phyloP scores from a whole-genome alignment of 2,113 vertebrate species.

The Mesoclemmys tuberculata region DNA sequence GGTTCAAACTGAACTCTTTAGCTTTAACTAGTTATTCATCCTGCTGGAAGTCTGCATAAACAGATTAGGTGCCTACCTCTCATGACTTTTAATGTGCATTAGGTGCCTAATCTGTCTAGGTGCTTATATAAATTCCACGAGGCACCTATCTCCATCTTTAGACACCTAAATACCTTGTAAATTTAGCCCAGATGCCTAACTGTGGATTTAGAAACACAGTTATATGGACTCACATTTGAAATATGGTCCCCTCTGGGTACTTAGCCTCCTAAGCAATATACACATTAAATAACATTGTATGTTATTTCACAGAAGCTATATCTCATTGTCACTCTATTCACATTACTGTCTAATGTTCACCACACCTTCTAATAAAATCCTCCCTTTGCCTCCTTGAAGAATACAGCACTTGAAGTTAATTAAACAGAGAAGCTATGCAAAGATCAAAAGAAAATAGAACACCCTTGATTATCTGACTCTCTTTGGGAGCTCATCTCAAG shows the following conservation, averaged over 20 bases:
- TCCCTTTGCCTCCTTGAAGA: conserved; percentile 48
- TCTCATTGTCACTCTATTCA: conserved; percentile 41
- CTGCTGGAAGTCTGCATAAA: background rate
- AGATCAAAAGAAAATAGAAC: conserved; percentile 52
- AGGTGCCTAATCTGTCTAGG: background rate
- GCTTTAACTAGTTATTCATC: background rate
- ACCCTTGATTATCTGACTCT: conserved; percentile 52
- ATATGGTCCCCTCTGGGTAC: conserved; percentile 16
- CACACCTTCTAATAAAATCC: conserved; percentile 53
- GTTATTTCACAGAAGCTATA: background rate
- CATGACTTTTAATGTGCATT: background rate
- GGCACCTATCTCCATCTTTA: background rate
- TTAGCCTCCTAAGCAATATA: background rate
- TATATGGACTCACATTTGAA: background rate
- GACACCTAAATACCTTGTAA: background rate
- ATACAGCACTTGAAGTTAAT: conserved; percentile 65
- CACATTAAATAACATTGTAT: background rate
- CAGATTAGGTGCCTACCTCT: background rate
- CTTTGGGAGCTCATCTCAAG: conserved; percentile 37
- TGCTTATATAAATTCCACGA: background rate
- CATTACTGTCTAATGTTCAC: conserved; percentile 54
- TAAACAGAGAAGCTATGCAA: conserved; percentile 61
- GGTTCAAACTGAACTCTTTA: background rate
- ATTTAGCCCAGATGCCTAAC: background rate
- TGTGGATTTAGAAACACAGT: background rate